Evolutionary conservation across 2,888 invertebrate genomes (phyloP).

Genomic region (Anthrax anthrax): DNA sequence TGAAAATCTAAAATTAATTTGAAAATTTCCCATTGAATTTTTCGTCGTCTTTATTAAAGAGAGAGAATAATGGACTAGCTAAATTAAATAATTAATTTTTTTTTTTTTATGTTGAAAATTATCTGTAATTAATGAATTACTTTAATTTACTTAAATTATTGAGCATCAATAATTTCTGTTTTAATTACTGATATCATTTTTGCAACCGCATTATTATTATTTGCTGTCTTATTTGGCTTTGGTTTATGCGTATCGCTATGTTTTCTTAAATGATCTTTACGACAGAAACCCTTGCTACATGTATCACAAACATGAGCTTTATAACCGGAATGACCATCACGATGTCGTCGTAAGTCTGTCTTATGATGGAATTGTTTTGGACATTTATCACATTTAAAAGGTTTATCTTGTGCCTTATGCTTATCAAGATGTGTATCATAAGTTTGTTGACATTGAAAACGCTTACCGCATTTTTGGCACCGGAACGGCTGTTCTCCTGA

Average conservation of each 20-base stretch:
- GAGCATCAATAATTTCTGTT: neutral
- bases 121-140: no score
- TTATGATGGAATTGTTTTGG: conserved; percentile 85
- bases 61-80: no score
- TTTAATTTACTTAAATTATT: neutral
- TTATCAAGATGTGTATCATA: conserved; percentile 61
- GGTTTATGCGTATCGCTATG: conserved; percentile 66
- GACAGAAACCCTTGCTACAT: conserved; percentile 77
- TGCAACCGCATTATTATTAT: neutral
- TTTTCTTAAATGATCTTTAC: conserved; percentile 84
- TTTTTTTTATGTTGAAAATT: no score
- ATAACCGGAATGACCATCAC: conserved; percentile 73
- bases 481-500: conserved; percentile 75
- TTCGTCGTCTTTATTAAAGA: no score
- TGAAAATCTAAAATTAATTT: no score
- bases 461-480: conserved; percentile 72
- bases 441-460: conserved; percentile 57
- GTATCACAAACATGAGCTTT: conserved; percentile 69
- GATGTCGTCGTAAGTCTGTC: conserved; percentile 73
- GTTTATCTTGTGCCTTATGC: conserved; percentile 63
- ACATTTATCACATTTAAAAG: conserved; percentile 71
- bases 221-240: conserved; percentile 4
- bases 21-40: no score
- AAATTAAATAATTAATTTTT: no score
- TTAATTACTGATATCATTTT: neutral